Evolutionary conservation across 2,888 invertebrate species (phyloP).

Genomic region (Drepana falcataria): DNA sequence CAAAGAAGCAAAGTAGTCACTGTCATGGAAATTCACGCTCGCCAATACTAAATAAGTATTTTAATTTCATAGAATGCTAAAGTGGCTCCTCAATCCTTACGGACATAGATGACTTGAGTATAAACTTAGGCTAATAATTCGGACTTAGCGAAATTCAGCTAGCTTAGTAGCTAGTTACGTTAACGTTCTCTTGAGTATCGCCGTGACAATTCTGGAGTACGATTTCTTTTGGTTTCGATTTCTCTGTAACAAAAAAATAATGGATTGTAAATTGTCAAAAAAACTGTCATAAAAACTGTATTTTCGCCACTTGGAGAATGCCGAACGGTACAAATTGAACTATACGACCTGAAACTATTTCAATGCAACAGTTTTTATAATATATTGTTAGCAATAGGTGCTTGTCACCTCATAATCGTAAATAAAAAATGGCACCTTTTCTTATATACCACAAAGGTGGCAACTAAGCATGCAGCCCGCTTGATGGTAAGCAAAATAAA

Average conservation of each 20-base stretch:
- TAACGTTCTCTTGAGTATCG: slow-evolving; percentile 27
- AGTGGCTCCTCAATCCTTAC: no score
- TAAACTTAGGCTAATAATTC: not conserved
- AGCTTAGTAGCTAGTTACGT: slow-evolving; percentile 1
- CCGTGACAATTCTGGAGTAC: slow-evolving; percentile 34
- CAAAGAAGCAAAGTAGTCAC: no score
- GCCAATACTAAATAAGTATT: no score
- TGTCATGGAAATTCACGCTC: no score
- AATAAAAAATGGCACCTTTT: no score
- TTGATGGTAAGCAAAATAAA: no score
- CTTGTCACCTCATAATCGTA: no score
- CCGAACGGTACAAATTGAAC: slow-evolving; percentile 9
- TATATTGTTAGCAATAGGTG: no score
- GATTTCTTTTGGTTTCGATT: slow-evolving; percentile 38
- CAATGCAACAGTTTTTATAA: not conserved
- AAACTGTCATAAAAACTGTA: slow-evolving; percentile 11
- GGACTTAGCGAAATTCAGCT: not conserved
- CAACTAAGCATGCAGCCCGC: no score
- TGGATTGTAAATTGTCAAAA: slow-evolving; percentile 24
- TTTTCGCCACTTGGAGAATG: not conserved
- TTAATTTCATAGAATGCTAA: no score
- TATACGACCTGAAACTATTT: slow-evolving; percentile 5
- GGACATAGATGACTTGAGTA: no score
- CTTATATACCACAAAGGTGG: no score
- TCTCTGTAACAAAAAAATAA: slow-evolving; percentile 46